Percentiles rank a stretch among this genome's conserved stretches.
Evolutionary conservation across 2,888 invertebrate genomes (phyloP).

Genomic region (Dexiosoma caninum): DNA sequence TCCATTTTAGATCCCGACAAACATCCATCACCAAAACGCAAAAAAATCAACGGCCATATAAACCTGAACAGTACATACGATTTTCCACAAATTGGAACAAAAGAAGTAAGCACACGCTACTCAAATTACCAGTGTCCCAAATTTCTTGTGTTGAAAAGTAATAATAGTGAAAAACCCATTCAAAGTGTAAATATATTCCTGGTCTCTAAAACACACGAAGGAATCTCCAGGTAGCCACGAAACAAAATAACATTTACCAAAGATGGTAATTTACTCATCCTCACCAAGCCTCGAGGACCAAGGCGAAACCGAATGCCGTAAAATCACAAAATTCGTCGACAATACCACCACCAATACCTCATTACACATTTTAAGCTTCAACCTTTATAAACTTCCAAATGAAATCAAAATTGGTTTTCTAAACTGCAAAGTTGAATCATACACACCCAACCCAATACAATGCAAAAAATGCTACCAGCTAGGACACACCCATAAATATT

Average conservation of each 20-base stretch:
- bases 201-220: background rate
- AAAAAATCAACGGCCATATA: background rate
- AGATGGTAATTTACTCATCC: too few relatives aligned
- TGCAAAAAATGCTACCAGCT: conserved; percentile 41
- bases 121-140: too few relatives aligned
- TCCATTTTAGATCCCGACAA: background rate
- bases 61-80: background rate
- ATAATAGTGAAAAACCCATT: conserved; percentile 2
- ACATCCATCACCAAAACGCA: background rate
- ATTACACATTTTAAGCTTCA: conserved; percentile 7
- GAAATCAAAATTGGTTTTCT: conserved; percentile 9
- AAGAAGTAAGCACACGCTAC: too few relatives aligned
- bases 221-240: background rate
- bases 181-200: background rate
- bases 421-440: conserved; percentile 25
- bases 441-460: conserved; percentile 39
- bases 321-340: conserved; percentile 22
- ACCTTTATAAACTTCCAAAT: background rate
- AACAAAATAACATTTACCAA: background rate
- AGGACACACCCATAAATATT: conserved; percentile 38
- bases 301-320: background rate
- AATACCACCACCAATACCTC: conserved; percentile 1
- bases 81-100: background rate
- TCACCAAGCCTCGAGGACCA: background rate
- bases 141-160: conserved; percentile 14